Base-by-base conservation (phyloP, 2,888 invertebrate species). In the Archips xylosteana region DNA sequence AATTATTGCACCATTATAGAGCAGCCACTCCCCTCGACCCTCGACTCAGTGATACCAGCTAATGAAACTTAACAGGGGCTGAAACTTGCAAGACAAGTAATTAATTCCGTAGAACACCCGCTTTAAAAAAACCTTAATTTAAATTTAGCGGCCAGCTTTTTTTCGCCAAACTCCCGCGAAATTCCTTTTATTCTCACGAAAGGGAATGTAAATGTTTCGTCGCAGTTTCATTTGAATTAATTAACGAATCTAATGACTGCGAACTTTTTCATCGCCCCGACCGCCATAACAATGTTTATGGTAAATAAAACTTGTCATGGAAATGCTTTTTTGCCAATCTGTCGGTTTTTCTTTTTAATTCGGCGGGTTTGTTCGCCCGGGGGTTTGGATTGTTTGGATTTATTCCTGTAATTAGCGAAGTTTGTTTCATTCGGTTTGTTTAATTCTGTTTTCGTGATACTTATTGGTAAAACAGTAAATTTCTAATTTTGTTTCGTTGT, bases 181-280 rank as follows among this genome's bases (percentile, higher is more conserved):
- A 85, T 90, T 91, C 87, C 87, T 89, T 91, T 86, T 86, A 84
- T 85, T 82, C 80, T 80, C 82, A 83, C 84, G 85, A 89, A 85
- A 88, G 76, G 78, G 79, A 90, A 92, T 90, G 90, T 89, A 91
- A 94, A 93, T 92, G 90, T 89, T 92, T 90, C 89, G 90, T 87
- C 90, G 92, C 90, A 89, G 92, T 91, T 92, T 91, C 90, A 90
- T 94, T 94, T 92, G 94, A 94, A 94, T 94, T 94, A 94, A 94
- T 94, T 94, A 94, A 92, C 87, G 90, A 87, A 88, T 90, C 90
- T 94, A 94, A 94, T 94, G 93, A 93, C 87, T 87, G 86, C 87
- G 83, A 92, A 94, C 89, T 93, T 94, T 92, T 91, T 91, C 89
- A 88, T 89, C 89, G 89, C 84, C 85, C 87, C 87, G 88, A 84